Percentiles rank a stretch among this genome's conserved stretches.
Evolutionary conservation across 2,888 invertebrate species (phyloP).

Genomic region (Acanthosepion lycidas): DNA sequence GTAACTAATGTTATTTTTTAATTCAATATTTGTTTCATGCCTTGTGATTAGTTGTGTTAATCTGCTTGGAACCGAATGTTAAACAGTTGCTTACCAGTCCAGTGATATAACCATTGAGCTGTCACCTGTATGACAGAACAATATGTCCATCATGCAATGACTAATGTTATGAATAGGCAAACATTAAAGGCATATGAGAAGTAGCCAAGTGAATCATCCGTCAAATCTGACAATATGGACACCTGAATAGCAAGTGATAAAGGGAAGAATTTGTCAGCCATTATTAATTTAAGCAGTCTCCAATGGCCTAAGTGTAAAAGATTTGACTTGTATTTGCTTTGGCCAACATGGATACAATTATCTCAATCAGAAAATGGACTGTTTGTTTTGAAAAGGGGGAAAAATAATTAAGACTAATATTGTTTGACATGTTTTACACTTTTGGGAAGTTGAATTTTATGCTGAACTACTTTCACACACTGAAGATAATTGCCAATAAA

Average conservation of each 20-base stretch:
- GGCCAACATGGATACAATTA: background rate
- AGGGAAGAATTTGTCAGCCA: background rate
- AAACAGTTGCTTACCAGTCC: background rate
- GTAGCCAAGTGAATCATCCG: background rate
- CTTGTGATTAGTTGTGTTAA: background rate
- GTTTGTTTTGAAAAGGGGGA: background rate
- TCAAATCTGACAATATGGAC: background rate
- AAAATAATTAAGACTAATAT: background rate
- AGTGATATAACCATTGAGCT: background rate
- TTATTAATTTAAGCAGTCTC: background rate
- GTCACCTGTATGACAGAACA: background rate
- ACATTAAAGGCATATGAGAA: background rate
- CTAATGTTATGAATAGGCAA: slow-evolving; percentile 2
- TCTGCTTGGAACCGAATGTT: background rate
- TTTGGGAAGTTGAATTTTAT: background rate
- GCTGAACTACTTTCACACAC: background rate
- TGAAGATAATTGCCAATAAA: background rate
- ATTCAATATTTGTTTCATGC: too few species aligned
- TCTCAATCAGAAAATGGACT: background rate
- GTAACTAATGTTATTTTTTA: too few species aligned
- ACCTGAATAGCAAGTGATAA: background rate
- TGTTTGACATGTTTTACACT: background rate
- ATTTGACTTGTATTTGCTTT: slow-evolving; percentile 9
- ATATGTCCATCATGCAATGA: background rate
- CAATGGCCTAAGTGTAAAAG: background rate